phyloP scores from a whole-genome alignment of 1,140 invertebrate genomes.

The Tachypleus tridentatus region DNA sequence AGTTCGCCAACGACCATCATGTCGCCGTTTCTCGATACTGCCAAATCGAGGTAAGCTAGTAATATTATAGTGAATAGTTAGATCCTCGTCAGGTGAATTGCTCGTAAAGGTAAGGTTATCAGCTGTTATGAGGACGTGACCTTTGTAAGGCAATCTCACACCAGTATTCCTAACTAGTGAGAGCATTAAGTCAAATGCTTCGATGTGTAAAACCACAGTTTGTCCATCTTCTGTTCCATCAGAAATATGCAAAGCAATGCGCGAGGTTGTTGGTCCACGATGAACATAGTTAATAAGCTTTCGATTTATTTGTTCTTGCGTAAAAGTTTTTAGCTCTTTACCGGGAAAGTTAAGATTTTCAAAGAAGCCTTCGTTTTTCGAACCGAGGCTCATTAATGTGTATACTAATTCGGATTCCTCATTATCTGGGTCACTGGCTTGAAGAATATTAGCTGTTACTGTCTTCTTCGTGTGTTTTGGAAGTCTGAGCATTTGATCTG shows the following conservation, averaged over 20 bases:
- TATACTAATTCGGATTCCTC: constrained; percentile 40
- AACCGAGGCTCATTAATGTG: constrained; percentile 37
- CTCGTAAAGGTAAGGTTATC: constrained; percentile 75
- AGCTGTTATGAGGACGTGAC: constrained; percentile 55
- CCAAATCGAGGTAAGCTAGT: constrained; percentile 34
- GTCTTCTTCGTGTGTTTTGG: constrained; percentile 57
- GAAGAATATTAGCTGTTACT: constrained; percentile 59
- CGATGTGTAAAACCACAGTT: constrained; percentile 54
- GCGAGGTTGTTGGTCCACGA: constrained; percentile 23
- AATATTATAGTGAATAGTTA: constrained; percentile 48
- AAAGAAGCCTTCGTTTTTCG: constrained; percentile 38
- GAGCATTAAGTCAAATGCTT: constrained; percentile 62
- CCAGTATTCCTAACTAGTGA: constrained; percentile 68
- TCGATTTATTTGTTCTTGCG: constrained; percentile 52
- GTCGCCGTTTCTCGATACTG: constrained; percentile 34
- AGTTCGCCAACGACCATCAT: constrained; percentile 49
- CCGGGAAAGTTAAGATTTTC: constrained; percentile 42
- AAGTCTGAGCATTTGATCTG: constrained; percentile 57
- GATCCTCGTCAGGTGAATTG: constrained; percentile 63
- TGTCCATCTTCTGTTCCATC: constrained; percentile 66
- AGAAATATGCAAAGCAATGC: constrained; percentile 49
- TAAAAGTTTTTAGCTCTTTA: constrained; percentile 45
- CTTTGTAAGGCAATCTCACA: constrained; percentile 58
- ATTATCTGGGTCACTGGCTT: constrained; percentile 67
- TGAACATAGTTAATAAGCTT: constrained; percentile 53